Percentiles rank a stretch among this genome's conserved stretches.
Conservation (phyloP, 2,797 vertebrate species). For the Erethizon dorsatum region DNA sequence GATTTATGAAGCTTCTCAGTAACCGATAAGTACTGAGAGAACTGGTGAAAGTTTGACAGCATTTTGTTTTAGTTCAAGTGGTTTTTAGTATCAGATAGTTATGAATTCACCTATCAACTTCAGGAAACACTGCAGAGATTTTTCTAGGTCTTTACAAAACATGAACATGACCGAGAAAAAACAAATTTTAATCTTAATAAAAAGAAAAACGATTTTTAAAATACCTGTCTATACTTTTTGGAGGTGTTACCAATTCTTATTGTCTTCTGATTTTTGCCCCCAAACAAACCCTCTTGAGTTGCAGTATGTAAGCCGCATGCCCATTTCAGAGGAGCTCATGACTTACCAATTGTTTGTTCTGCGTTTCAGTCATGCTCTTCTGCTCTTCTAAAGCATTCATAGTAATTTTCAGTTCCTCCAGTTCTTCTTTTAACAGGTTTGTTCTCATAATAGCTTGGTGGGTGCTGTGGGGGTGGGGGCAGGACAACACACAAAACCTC, state of each 20-base stretch:
- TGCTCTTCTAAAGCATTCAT: conserved; percentile 92
- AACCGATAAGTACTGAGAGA: background rate
- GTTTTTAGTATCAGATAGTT: background rate
- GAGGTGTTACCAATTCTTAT: background rate
- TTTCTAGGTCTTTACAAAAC: background rate
- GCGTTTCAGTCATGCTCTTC: conserved; percentile 88
- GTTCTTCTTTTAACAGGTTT: conserved; percentile 94
- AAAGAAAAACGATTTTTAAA: background rate
- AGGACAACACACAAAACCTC: conserved; percentile 63
- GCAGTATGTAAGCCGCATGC: background rate
- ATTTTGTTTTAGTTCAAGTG: background rate
- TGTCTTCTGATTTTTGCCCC: background rate
- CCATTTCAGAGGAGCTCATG: background rate
- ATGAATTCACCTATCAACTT: conserved; percentile 6
- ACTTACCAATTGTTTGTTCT: conserved; percentile 93
- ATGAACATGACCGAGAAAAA: background rate
- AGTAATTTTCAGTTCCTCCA: conserved; percentile 95
- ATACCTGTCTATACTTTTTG: background rate
- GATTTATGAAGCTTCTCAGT: background rate
- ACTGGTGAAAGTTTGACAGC: background rate
- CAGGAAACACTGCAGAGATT: background rate
- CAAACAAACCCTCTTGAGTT: background rate
- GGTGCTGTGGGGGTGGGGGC: conserved; percentile 87
- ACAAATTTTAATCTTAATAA: background rate
- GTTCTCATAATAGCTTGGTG: conserved; percentile 93